A percentile compares a stretch with the other conserved stretches of the same genome.
These are phyloP conservation scores for Neelides folsomi DNA, from an alignment of 2,888 invertebrate genomes.

Conservation along the genomic window DNA sequence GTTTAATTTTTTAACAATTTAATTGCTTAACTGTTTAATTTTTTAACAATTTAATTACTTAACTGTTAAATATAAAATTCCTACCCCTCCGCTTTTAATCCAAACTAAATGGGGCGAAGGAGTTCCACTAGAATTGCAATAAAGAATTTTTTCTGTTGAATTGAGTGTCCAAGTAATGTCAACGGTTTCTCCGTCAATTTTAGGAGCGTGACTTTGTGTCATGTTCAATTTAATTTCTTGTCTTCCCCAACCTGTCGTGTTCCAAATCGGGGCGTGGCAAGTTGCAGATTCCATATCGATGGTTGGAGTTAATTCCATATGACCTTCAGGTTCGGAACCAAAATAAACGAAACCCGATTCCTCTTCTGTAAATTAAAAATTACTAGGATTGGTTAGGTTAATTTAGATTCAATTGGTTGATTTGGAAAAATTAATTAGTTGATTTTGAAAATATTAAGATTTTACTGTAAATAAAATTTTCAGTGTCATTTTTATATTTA, in stretches of 20 bases:
- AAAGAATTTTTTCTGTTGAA: slow-evolving; percentile 14
- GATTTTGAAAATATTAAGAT: no score
- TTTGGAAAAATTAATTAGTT: no score
- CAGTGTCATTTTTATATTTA: slow-evolving; percentile 14
- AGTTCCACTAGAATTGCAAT: slow-evolving; percentile 15
- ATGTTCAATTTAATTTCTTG: slow-evolving; percentile 13
- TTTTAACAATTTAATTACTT: no score
- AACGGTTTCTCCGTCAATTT: slow-evolving; percentile 10
- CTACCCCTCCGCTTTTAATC: slow-evolving; percentile 10
- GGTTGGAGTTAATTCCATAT: slow-evolving; percentile 13
- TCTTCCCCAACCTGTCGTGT: slow-evolving; percentile 22
- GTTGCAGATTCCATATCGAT: slow-evolving; percentile 12
- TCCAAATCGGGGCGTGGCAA: slow-evolving; percentile 31
- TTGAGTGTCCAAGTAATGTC: slow-evolving; percentile 18
- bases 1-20: neutral
- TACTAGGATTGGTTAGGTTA: no score
- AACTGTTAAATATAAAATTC: no score
- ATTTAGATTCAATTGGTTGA: no score
- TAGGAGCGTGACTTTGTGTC: slow-evolving; percentile 10
- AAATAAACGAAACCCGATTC: no score
- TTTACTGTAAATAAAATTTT: slow-evolving; percentile 12
- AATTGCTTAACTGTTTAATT: neutral
- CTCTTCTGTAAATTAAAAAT: no score
- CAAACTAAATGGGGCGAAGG: slow-evolving; percentile 25
- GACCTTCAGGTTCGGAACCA: no score